A percentile compares a stretch with the other conserved stretches of the same genome.
phyloP scores from a whole-genome alignment of 2,797 vertebrate species.

The Cryptoblepharus egeriae region DNA sequence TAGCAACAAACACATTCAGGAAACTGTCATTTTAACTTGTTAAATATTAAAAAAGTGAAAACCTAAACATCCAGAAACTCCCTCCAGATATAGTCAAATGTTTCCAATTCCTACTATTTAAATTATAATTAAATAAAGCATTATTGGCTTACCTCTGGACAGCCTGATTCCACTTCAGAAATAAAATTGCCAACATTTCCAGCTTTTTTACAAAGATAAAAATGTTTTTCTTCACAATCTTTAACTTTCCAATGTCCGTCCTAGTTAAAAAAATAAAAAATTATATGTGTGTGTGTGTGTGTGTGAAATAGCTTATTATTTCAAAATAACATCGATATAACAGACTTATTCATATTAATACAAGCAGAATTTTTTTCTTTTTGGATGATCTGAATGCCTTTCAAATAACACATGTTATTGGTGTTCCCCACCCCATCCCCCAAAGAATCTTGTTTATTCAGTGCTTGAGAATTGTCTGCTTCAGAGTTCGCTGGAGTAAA shows the following conservation, averaged over 20 bases:
- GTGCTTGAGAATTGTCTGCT: neutral
- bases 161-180: constrained; percentile 78
- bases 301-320: too few relatives aligned
- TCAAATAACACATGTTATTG: too few relatives aligned
- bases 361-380: neutral
- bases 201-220: constrained; percentile 83
- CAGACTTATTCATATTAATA: neutral
- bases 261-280: constrained; percentile 73
- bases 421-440: neutral
- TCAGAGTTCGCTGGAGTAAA: neutral
- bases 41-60: neutral
- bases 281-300: too few relatives aligned
- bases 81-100: neutral
- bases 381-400: neutral
- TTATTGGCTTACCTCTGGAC: constrained; percentile 82
- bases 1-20: neutral
- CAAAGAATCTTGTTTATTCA: neutral
- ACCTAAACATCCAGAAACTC: neutral
- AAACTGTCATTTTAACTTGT: neutral
- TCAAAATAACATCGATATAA: constrained; percentile 2
- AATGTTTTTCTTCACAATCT: constrained; percentile 81
- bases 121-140: neutral
- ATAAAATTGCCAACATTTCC: constrained; percentile 70
- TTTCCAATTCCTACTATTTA: neutral
- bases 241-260: constrained; percentile 85